Base-by-base conservation (phyloP, 2,797 vertebrate species). In the Cottoperca gobio region DNA sequence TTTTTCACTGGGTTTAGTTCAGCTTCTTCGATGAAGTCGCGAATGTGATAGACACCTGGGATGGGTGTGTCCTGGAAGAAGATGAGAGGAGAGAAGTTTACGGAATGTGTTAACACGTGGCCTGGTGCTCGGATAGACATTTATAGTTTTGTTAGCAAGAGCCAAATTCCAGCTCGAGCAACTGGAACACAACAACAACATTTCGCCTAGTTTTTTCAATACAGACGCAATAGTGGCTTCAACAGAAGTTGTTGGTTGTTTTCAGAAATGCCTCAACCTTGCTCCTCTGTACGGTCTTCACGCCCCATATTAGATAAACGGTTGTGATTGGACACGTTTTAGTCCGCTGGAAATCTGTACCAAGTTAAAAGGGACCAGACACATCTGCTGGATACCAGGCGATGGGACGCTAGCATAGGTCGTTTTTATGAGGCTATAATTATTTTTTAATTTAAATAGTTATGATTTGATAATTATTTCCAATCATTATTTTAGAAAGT, bases 1-100 rank as follows among this genome's bases (percentile, higher is more conserved):
- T 70, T 64, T 71, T 61, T 88, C 70, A 96, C 92, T 0, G 95
- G 94, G 66, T 94, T 96, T 81, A 95, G 92, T 0, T 85, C 84
- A 5, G 89, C 89, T 75, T 96, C 96, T 85, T 96, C 91, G 21
- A 95, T 75, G 70, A 95, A 96, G 84, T 86, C 91, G 43, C 88
- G 90, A 55, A 94, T 46, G 19, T 89, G 83, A 3, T 95, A 95
- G 64, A 59, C 60, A 39, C 95, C 96, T 14, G 92, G 90, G 24
- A 59, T 59, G 40, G 95, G 94, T 9, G 92, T 93, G 72, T 94
- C 88, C 94, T 95, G 68, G 23, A 58, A 21, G 9, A 35, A 14
- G 39, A 16, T 16, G 23, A 59, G n/a, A 73, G 19, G 12, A 49
- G 11, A 63, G 12, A 52, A 2, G 19, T 24, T 57, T 39, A 12